phyloP scores from a whole-genome alignment of 2,888 invertebrate genomes.

The Luperina nickerlii region DNA sequence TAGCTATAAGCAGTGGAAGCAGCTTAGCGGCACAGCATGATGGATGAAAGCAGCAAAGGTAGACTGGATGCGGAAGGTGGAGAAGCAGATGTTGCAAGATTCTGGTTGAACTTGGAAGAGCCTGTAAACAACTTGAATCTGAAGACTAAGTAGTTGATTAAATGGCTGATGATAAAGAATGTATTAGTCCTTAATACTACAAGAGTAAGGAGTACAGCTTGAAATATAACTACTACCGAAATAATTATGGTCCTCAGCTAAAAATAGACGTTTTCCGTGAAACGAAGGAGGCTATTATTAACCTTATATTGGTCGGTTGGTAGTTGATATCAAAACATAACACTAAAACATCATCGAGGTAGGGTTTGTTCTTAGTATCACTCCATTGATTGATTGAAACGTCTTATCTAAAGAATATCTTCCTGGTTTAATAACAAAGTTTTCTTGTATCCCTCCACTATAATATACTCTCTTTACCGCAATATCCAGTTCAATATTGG shows the following conservation, averaged over 20 bases:
- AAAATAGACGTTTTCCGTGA: background rate
- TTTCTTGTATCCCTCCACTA: conserved; percentile 18
- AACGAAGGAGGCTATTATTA: background rate
- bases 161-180: background rate
- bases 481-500: conserved; percentile 23
- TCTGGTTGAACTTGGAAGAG: background rate
- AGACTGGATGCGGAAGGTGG: conserved; percentile 14
- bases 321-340: background rate
- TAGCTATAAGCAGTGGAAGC: conserved; percentile 10
- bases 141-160: background rate
- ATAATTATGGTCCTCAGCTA: conserved; percentile 15
- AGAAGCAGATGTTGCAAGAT: background rate
- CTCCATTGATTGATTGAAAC: background rate
- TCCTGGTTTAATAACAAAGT: conserved; percentile 23
- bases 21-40: background rate
- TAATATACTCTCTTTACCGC: conserved; percentile 5
- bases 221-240: background rate
- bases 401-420: conserved; percentile 10
- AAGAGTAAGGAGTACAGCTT: background rate
- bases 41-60: conserved; percentile 3
- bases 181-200: background rate
- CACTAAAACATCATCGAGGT: background rate
- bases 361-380: background rate
- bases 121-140: conserved; percentile 38
- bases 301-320: background rate